phyloP scores from a whole-genome alignment of 2,888 invertebrate species.

The Ceriagrion tenellum region DNA sequence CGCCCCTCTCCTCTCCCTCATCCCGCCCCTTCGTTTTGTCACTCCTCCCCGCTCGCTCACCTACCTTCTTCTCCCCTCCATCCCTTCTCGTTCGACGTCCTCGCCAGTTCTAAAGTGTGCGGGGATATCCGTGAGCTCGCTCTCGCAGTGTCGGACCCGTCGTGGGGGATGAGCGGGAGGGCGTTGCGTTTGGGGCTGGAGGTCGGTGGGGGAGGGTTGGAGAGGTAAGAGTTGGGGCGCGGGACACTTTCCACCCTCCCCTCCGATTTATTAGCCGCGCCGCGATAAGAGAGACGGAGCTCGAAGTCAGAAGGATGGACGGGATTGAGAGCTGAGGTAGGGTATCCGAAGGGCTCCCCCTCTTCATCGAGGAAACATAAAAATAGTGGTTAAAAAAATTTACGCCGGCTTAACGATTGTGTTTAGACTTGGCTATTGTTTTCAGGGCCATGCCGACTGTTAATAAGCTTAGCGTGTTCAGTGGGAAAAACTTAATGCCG shows the following conservation, averaged over 20 bases:
- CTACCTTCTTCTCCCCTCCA: background rate
- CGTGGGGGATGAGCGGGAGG: too few relatives aligned
- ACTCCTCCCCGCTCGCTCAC: background rate
- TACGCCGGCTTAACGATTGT: too few relatives aligned
- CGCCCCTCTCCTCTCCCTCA: background rate
- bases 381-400: too few relatives aligned
- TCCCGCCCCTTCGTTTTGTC: background rate
- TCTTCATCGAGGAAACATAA: too few relatives aligned
- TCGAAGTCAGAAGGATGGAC: conserved; percentile 70
- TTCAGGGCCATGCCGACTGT: too few relatives aligned
- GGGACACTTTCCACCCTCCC: background rate
- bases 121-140: background rate
- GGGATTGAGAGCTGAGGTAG: conserved; percentile 73
- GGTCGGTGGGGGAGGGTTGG: background rate
- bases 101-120: background rate
- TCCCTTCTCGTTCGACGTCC: background rate
- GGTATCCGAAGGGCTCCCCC: too few relatives aligned
- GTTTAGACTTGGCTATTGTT: too few relatives aligned
- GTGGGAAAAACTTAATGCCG: too few relatives aligned
- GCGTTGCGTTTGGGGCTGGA: background rate
- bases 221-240: background rate
- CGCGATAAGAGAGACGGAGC: conserved; percentile 57
- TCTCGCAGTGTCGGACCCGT: too few relatives aligned
- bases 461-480: too few relatives aligned
- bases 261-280: conserved; percentile 51